phyloP scores from a whole-genome alignment of 2,113 vertebrate species.

The Copsychus sechellarum region DNA sequence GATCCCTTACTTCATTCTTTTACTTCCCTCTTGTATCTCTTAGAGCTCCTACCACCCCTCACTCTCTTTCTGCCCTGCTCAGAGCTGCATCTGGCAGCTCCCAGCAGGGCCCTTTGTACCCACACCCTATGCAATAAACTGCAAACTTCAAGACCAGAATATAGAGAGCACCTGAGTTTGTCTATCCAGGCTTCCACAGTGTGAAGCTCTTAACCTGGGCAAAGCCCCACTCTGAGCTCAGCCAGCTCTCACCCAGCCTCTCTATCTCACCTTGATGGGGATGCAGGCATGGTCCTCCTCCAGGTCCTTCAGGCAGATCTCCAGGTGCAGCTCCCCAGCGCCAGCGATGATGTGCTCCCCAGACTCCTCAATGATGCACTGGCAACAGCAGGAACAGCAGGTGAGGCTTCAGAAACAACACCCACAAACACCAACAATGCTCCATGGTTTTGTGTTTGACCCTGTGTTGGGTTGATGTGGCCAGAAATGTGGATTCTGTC shows the following conservation, averaged over 20 bases:
- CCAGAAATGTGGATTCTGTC: too few species aligned
- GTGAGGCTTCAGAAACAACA: background rate
- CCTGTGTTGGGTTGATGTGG: too few species aligned
- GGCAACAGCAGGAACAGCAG: background rate
- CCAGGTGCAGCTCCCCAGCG: constrained; percentile 92
- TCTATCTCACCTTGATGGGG: constrained; percentile 91
- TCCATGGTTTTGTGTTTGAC: rapidly evolving
- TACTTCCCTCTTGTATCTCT: too few species aligned
- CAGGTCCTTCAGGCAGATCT: constrained; percentile 95
- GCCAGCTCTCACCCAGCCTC: rapidly evolving
- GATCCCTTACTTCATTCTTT: too few species aligned
- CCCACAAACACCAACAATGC: background rate
- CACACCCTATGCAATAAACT: too few species aligned
- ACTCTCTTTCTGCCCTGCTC: too few species aligned
- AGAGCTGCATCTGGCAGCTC: too few species aligned
- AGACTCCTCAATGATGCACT: constrained; percentile 97
- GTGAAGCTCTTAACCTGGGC: background rate
- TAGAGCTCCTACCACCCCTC: too few species aligned
- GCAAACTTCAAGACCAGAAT: too few species aligned
- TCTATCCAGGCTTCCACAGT: too few species aligned
- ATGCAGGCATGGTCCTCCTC: constrained; percentile 96
- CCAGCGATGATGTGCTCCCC: constrained; percentile 96
- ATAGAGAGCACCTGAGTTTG: too few species aligned
- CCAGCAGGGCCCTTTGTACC: too few species aligned
- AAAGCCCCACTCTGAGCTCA: rapidly evolving